These are phyloP conservation scores for Haliclystus octoradiatus DNA, from an alignment of 30 jellyfish, hydroid and myxozoan genomes.

Conservation along the genomic window DNA sequence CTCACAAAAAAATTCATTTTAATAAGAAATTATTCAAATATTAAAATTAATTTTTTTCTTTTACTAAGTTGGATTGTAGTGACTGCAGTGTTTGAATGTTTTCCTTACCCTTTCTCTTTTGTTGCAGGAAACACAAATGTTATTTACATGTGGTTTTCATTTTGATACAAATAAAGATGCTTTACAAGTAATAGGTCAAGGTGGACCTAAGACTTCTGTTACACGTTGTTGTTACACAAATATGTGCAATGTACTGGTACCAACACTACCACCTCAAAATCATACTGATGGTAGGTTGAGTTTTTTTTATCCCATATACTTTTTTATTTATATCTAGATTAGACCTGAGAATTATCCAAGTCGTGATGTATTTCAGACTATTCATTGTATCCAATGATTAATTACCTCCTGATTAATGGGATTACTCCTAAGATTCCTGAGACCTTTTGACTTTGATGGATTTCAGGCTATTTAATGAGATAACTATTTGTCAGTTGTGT, in stretches of 20 bases:
- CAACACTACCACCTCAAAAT: constrained; percentile 47
- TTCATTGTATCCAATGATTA: no score
- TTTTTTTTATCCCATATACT: not conserved
- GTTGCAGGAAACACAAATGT: constrained; percentile 24
- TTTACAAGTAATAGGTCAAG: constrained; percentile 13
- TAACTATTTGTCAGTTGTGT: no score
- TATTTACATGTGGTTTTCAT: constrained; percentile 42
- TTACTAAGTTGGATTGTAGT: constrained; percentile 4
- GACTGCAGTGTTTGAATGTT: not conserved
- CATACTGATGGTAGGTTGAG: constrained; percentile 32
- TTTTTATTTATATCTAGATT: not conserved
- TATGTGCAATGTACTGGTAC: constrained; percentile 30
- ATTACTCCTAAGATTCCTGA: no score
- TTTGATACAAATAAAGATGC: constrained; percentile 8
- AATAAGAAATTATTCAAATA: not conserved
- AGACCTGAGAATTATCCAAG: no score
- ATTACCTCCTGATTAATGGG: no score
- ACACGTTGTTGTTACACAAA: constrained; percentile 42
- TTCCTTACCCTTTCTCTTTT: not conserved
- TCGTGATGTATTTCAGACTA: no score
- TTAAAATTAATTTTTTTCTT: not conserved
- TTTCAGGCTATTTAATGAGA: not conserved
- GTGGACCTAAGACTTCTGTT: constrained; percentile 11
- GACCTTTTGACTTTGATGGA: no score
- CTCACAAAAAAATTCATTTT: no score